Conservation (phyloP, 2,113 vertebrate genomes). For the Lycocorax pyrrhopterus region DNA sequence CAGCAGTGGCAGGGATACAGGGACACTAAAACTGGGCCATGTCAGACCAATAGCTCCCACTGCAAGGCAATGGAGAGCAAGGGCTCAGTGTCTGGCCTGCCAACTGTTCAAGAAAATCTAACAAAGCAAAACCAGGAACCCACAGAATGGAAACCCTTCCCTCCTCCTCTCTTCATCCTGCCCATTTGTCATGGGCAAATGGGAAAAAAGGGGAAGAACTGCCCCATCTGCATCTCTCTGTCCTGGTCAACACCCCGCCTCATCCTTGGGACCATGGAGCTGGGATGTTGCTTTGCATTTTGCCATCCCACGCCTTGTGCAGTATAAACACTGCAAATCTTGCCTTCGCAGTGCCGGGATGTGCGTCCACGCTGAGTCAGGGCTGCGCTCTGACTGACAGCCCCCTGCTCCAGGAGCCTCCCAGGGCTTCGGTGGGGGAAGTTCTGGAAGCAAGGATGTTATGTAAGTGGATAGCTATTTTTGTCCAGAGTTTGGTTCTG, state of each 20-base stretch:
- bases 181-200: neutral
- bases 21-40: neutral
- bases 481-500: constrained; percentile 57
- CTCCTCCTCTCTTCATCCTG: neutral
- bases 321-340: neutral
- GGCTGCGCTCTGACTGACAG: neutral
- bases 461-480: constrained; percentile 71
- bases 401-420: constrained; percentile 8
- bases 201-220: neutral
- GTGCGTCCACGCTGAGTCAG: neutral
- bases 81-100: neutral
- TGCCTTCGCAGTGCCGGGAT: neutral
- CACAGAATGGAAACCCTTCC: neutral
- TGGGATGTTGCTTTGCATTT: neutral
- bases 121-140: neutral
- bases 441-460: constrained; percentile 47
- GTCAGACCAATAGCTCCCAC: neutral
- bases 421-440: neutral
- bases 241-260: neutral
- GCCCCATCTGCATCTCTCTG: neutral
- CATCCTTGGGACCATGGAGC: neutral
- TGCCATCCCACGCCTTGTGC: neutral
- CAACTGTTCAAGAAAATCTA: neutral
- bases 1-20: neutral
- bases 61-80: neutral